Base-by-base conservation (phyloP, 1,140 invertebrate genomes). In the Neodiprion pinetum region DNA sequence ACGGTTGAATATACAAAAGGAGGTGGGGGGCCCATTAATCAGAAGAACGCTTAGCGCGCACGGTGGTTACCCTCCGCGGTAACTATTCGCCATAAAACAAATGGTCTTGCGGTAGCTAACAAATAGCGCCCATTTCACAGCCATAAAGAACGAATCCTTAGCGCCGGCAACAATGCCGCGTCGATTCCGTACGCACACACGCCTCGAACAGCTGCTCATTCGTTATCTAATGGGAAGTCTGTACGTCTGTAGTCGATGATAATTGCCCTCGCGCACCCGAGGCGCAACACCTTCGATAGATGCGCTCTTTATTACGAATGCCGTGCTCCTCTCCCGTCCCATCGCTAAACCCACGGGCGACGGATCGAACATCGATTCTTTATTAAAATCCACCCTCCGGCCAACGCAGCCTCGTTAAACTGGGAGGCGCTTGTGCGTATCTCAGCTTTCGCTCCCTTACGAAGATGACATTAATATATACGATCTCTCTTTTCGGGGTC, bases 171-270 rank as follows among this genome's bases (percentile, higher is more conserved):
- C 71, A 75, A 49, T 73, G 47, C 71, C 17, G 61, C 17, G 61
- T 65, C 11, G 23, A 71, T 40, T 40, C 28, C 17, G 23, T 12
- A 53, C 28, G 12, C 47, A 9, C 10, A 66, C 65, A 71, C 28
- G 28, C 28, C 28, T 40, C 28, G 28, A 75, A 78, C 86, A 87
- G 87, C 86, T 87, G 85, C 84, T 80, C 71, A 77, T 83, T 87
- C 84, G 86, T 87, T 88, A 87, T 87, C 87, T 88, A 88, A 88
- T 87, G 83, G 81, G 81, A 80, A 77, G 78, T 85, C 82, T 8
- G 82, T 85, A 80, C 78, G 70, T 77, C 48, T 77, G 11, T 12
- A 61, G 53, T 61, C 53, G 53, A 61, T 79, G 82, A 86, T 87
- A 87, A 88, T 88, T 87, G 86, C 85, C 76, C 82, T 73, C 68